Percentiles rank a stretch among this genome's conserved stretches.
phyloP scores from a whole-genome alignment of 2,888 invertebrate genomes.

The Drosophila algonquin region DNA sequence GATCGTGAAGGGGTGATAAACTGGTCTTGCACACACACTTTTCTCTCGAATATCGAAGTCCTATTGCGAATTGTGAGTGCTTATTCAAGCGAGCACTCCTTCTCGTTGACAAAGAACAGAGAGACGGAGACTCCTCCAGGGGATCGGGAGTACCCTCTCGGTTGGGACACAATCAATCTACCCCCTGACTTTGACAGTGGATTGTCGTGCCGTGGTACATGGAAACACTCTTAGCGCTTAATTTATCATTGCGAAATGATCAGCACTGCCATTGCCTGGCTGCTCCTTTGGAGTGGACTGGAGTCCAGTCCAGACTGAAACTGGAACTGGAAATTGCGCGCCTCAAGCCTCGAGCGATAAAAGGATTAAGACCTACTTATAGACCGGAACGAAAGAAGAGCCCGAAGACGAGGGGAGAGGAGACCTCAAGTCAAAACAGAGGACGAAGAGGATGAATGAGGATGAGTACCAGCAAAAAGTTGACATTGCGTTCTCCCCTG shows the following conservation, averaged over 20 bases:
- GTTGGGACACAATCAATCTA: constrained; percentile 81
- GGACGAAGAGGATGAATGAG: neutral
- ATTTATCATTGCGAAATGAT: constrained; percentile 83
- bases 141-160: constrained; percentile 3
- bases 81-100: constrained; percentile 58
- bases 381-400: constrained; percentile 45
- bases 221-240: constrained; percentile 83
- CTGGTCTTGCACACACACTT: constrained; percentile 59
- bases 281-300: constrained; percentile 22
- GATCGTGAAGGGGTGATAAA: constrained; percentile 19
- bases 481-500: constrained; percentile 12
- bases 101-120: constrained; percentile 72
- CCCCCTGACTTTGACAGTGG: constrained; percentile 78
- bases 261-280: constrained; percentile 51
- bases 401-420: constrained; percentile 1
- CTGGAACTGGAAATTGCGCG: constrained; percentile 44
- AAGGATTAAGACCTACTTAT: constrained; percentile 78
- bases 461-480: constrained; percentile 24
- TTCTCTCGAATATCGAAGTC: constrained; percentile 62
- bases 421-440: neutral
- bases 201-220: constrained; percentile 82
- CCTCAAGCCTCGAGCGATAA: constrained; percentile 63
- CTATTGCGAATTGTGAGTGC: constrained; percentile 71
- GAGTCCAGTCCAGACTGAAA: neutral
- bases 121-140: neutral